Base-by-base conservation (phyloP, 2,797 vertebrate genomes). In the Xenentodon cancila region DNA sequence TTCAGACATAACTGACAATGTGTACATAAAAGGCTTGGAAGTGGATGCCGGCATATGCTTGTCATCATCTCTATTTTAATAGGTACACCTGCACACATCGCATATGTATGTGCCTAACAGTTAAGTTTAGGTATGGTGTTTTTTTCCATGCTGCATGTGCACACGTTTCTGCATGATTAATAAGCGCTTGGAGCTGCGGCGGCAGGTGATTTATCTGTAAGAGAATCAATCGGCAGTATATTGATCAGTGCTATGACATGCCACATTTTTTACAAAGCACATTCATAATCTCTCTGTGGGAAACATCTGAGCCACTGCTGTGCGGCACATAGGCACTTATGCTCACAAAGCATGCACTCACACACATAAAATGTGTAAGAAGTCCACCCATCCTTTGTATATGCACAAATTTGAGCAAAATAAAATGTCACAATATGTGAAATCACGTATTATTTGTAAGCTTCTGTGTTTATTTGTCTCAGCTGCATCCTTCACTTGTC, bases 401-500 rank as follows among this genome's bases (percentile, higher is more conserved):
- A 15, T 62, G 46, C 12, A 34, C 27, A 20, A 30, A 42, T 62
- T 30, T 44, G 17, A 21, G 46, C 15, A 19, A 46, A 58, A 56
- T 12, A 57, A 48, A 1, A 37, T 3, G 11, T 1, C 42, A 2
- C 9, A 37, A 8, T 11, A 13, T 47, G 54, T 18, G 47, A 53
- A 63, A 30, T 52, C 21, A 11, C 51, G 54, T 50, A 15, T 56
- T 40, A 18, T 40, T 34, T 59, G 45, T 34, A 18, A 44, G 15
- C 55, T 25, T 62, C 40, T 40, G 45, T 52, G 53, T 62, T 50
- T 52, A 42, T 37, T 48, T 55, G 73, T 68, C 77, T 82, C 88
- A 84, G 81, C 86, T 84, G 71, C 75, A 73, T 74, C 77, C 59
- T 73, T 88, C 72, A 60, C 59, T 74, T 73, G 76, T 59, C 66